Percentiles rank a stretch among this genome's conserved stretches.
Evolutionary conservation across 2,797 vertebrate genomes (phyloP).

Genomic region (Enteromius trimaculatus): DNA sequence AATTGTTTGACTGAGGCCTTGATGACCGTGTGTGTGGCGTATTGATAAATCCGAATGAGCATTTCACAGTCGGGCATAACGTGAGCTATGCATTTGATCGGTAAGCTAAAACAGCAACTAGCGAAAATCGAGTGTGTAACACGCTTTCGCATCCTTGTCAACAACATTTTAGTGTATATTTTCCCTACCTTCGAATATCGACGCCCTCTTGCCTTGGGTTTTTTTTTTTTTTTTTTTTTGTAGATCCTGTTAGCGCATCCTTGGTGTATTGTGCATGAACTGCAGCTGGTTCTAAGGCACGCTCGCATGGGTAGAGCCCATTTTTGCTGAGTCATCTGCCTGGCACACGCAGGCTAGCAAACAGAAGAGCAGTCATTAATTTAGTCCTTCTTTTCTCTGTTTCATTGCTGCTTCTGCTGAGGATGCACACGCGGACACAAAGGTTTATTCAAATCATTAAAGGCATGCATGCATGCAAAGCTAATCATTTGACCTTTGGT

Average conservation of each 20-base stretch:
- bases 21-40: slow-evolving; percentile 11
- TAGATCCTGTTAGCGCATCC: slow-evolving; percentile 46
- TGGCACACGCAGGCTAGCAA: slow-evolving; percentile 72
- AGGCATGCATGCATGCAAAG: slow-evolving; percentile 71
- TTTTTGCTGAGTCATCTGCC: slow-evolving; percentile 76
- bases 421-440: slow-evolving; percentile 74
- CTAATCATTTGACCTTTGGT: slow-evolving; percentile 81
- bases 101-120: not conserved
- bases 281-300: slow-evolving; percentile 58
- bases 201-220: not conserved
- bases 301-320: slow-evolving; percentile 49
- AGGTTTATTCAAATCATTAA: slow-evolving; percentile 77
- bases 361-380: slow-evolving; percentile 76
- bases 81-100: slow-evolving; percentile 1
- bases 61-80: slow-evolving; percentile 14
- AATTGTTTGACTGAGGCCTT: slow-evolving; percentile 45
- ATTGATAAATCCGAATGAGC: slow-evolving; percentile 37
- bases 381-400: slow-evolving; percentile 76
- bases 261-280: slow-evolving; percentile 52
- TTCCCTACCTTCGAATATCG: slow-evolving; percentile 11
- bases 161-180: not conserved
- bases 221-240: slow-evolving; percentile 46
- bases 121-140: slow-evolving; percentile 28
- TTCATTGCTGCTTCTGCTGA: slow-evolving; percentile 77
- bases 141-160: slow-evolving; percentile 7